Percentiles rank a stretch among this genome's conserved stretches.
Evolutionary conservation across 1,140 invertebrate genomes (phyloP).

Genomic region (Ips nitidus): DNA sequence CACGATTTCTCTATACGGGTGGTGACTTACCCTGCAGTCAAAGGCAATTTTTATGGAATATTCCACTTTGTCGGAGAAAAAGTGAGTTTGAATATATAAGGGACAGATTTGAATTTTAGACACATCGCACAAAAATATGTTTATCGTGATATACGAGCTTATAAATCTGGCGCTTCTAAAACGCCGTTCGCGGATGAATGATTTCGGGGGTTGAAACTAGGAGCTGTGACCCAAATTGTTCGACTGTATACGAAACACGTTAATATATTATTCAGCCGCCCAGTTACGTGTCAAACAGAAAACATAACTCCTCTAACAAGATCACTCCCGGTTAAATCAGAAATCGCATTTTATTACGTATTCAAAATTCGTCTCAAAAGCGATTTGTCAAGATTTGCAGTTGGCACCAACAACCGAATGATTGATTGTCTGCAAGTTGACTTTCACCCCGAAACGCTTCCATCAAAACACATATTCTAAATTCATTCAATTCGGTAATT

Average conservation of each 20-base stretch:
- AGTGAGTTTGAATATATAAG: conserved; percentile 16
- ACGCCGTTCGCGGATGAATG: conserved; percentile 10
- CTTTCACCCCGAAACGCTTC: conserved; percentile 43
- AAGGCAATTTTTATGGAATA: conserved; percentile 15
- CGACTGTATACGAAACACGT: not conserved
- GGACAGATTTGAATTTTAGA: conserved; percentile 19
- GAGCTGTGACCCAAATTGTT: conserved; percentile 8
- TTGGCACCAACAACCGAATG: conserved; percentile 38
- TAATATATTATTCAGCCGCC: no score
- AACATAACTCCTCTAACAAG: not conserved
- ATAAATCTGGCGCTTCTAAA: conserved; percentile 26
- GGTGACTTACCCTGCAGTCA: not conserved
- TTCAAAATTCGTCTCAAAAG: conserved; percentile 46
- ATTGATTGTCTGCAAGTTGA: conserved; percentile 45
- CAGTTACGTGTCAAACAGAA: not conserved
- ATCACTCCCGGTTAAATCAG: not conserved
- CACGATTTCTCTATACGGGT: not conserved
- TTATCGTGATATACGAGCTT: conserved; percentile 23
- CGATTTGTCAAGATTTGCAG: conserved; percentile 51
- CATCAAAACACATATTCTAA: conserved; percentile 48
- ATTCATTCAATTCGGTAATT: conserved; percentile 46
- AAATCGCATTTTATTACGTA: conserved; percentile 33
- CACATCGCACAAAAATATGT: conserved; percentile 26
- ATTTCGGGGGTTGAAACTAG: conserved; percentile 6
- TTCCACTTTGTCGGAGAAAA: conserved; percentile 7